Base-by-base conservation (phyloP, 2,888 invertebrate species). In the Phragmatobia fuliginosa region DNA sequence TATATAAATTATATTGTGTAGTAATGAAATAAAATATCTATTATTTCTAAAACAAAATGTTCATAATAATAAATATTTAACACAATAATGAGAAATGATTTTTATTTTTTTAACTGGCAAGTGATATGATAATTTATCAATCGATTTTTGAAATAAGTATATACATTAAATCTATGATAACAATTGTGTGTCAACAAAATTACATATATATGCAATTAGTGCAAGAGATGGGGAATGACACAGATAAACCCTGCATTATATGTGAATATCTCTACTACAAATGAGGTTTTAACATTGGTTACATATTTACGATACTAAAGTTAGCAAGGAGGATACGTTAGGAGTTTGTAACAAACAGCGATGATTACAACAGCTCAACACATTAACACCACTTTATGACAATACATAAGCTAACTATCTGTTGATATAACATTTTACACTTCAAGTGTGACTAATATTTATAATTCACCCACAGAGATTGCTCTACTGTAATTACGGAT, bases 121-220 rank as follows among this genome's bases (percentile, higher is more conserved):
- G 95, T 96, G 96, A 96, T 96, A 96, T 96, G 96, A 96, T 93
- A 89, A 84, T 90, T 83, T 77, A 85, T 82, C 78, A 84, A 86
- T 85, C 79, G 81, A 81, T 82, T 84, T 85, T 83, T 77, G 84
- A 84, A 77, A 82, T 81, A 83, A 63, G 73, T 87, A 87, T 87
- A 87, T 88, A 88, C 88, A 88, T 84, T 87, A 84, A 82, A 83
- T 84, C 81, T 87, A 85, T 86, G 84, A 87, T 85, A 88, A 85
- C 83, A 79, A 81, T 86, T 80, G 75, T 77, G 82, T 79, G 73
- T 84, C 82, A 85, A 87, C 83, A 79, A 81, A 85, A 87, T 82
- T 82, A 86, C 78, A 83, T 85, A 83, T 83, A 83, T 85, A 84
- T 85, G 80, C 68, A 77, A 80, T 83, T 70, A 75, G 86, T 89